Evolutionary conservation across 2,113 vertebrate genomes (phyloP), one percentile per base, ranked within the genome.

Genomic region (Gavia stellata): DNA sequence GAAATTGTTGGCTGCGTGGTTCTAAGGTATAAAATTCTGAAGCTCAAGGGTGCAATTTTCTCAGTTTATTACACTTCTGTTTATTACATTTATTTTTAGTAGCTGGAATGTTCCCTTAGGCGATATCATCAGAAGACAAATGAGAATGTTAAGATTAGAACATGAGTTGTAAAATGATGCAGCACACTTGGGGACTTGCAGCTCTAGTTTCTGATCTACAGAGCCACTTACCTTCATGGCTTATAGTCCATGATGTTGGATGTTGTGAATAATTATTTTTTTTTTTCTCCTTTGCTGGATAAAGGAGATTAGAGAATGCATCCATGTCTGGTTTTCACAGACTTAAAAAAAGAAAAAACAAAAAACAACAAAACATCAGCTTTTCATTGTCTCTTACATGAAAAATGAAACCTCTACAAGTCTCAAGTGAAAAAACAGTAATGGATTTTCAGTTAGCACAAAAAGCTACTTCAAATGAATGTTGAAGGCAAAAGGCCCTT

Each of bases 371-470:
- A 91, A 83, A 63, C 28, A 58, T 73, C 29, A 74, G 8, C 5
- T 36, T 84, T 92, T 86, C 16, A 29, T 40, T 26, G 6, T 24
- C 31, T 81, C 21, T 67, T 90, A 21, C 19, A 55, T 55, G 24
- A 16, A 71, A 97, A 96, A 93, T 79, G 18, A 96, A 95, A 67
- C 8, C 36, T 93, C 66, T 92, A 13, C 74, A 92, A 96, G n/a
- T 73, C 82, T 81, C 24, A 44, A 68, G 23, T 65, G 23, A 53
- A 70, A 80, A 90, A 68, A 31, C 17, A 55, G 12, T 23, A 79
- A 65, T 29, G 36, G 7, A 38, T 78, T 73, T 94, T 90, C 29
- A 10, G 6, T 70, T 93, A 66, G 24, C 21, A 47, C 7, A 81
- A 68, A 88, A 93, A 94, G 9, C 10, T 77, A 8, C 21, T 92